Conservation (phyloP, 2,113 vertebrate species). For the Pteropus alecto region DNA sequence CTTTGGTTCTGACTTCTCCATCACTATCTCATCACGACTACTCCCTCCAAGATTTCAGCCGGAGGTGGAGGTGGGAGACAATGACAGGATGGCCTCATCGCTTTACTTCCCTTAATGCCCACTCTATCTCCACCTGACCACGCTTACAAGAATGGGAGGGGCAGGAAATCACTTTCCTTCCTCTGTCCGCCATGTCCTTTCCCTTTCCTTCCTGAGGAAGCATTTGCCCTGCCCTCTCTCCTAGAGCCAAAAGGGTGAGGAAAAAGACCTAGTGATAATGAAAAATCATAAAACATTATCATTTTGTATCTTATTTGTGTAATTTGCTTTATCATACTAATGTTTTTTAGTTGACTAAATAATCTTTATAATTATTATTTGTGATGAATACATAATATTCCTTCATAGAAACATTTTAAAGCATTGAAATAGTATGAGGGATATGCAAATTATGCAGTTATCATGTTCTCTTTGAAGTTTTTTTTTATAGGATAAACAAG, state of each 20-base stretch:
- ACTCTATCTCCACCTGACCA: background rate
- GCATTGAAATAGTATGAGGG: background rate
- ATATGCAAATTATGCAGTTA: background rate
- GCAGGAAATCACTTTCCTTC: background rate
- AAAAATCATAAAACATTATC: background rate
- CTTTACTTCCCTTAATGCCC: background rate
- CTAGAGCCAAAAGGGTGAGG: background rate
- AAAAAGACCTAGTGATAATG: background rate
- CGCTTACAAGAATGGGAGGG: background rate
- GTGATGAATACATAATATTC: background rate
- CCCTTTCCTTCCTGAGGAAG: background rate
- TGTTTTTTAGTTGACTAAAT: background rate
- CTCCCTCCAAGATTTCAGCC: background rate
- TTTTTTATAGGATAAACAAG: background rate
- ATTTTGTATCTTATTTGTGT: background rate
- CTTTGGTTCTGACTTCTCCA: background rate
- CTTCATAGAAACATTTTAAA: background rate
- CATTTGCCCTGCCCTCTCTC: background rate
- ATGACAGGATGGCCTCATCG: background rate
- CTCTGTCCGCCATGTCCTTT: background rate
- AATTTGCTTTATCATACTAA: constrained; percentile 1
- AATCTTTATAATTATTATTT: background rate
- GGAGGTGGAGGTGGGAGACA: too few species aligned
- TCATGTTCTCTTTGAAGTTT: background rate
- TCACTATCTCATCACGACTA: background rate